Evolutionary conservation across 2,888 invertebrate species (phyloP).

Genomic region (Acronicta alni): DNA sequence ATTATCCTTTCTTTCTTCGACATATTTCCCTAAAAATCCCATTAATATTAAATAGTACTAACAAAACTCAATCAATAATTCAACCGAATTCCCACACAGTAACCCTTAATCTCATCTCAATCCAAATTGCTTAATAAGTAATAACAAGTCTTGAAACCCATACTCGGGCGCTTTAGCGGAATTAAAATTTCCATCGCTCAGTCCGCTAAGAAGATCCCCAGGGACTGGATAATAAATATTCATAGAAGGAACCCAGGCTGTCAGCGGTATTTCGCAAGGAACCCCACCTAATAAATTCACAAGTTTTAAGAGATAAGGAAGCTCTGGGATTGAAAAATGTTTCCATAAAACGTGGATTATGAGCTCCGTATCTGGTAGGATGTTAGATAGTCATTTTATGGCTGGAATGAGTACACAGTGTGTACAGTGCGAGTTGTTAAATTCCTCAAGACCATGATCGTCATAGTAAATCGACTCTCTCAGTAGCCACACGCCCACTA

Average conservation of each 20-base stretch:
- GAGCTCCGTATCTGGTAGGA: conserved; percentile 10
- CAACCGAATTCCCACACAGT: conserved; percentile 24
- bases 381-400: conserved; percentile 26
- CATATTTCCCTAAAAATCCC: not conserved
- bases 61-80: conserved; percentile 25
- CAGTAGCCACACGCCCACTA: conserved; percentile 2
- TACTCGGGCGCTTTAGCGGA: conserved; percentile 25
- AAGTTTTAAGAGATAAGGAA: conserved; percentile 37
- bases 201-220: conserved; percentile 34
- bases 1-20: not conserved
- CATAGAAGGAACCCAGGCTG: conserved; percentile 36
- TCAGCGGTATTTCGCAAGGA: conserved; percentile 36
- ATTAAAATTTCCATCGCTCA: conserved; percentile 46
- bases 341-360: conserved; percentile 31
- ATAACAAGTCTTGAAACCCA: conserved; percentile 28
- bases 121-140: conserved; percentile 47
- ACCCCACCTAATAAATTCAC: conserved; percentile 46
- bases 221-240: conserved; percentile 54
- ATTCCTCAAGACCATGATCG: not conserved
- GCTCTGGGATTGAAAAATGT: conserved; percentile 41
- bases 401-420: not conserved
- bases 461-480: conserved; percentile 12
- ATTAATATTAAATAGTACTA: not conserved
- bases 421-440: not conserved
- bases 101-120: conserved; percentile 30